Evolutionary conservation across 2,113 vertebrate species (phyloP).

Genomic region (Brienomyrus longianalis): DNA sequence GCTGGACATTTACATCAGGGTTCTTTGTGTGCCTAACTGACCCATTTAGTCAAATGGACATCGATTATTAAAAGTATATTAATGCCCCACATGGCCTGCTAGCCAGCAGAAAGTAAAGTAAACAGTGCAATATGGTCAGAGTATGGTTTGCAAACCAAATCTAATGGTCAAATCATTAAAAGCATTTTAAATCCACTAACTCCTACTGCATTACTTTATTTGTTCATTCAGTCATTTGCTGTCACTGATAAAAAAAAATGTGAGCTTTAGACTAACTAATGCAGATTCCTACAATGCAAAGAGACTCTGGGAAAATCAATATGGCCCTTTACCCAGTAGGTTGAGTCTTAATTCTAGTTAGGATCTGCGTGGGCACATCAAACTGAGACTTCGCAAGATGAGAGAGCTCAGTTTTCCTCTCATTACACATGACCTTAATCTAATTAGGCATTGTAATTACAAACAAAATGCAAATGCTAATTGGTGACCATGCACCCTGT

Average conservation of each 20-base stretch:
- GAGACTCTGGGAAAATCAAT: background rate
- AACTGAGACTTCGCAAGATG: background rate
- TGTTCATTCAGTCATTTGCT: background rate
- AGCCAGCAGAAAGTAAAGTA: background rate
- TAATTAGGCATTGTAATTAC: constrained; percentile 1
- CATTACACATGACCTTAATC: background rate
- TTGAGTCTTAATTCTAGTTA: background rate
- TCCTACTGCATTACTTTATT: background rate
- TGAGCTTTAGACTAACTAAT: background rate
- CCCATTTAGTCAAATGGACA: background rate
- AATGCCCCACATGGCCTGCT: background rate
- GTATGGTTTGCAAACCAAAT: background rate
- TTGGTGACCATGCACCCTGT: background rate
- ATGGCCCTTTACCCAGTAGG: background rate
- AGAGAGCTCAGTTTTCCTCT: background rate
- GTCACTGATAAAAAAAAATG: background rate
- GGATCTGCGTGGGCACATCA: background rate
- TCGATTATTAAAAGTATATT: background rate
- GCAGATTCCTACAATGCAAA: background rate
- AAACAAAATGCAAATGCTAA: background rate
- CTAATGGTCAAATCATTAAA: background rate
- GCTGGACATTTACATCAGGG: background rate
- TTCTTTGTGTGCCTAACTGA: background rate
- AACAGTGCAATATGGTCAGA: background rate
- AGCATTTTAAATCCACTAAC: background rate